These are phyloP conservation scores for Macrocentrus cingulum DNA, from an alignment of 1,140 invertebrate species.

Conservation along the genomic window DNA sequence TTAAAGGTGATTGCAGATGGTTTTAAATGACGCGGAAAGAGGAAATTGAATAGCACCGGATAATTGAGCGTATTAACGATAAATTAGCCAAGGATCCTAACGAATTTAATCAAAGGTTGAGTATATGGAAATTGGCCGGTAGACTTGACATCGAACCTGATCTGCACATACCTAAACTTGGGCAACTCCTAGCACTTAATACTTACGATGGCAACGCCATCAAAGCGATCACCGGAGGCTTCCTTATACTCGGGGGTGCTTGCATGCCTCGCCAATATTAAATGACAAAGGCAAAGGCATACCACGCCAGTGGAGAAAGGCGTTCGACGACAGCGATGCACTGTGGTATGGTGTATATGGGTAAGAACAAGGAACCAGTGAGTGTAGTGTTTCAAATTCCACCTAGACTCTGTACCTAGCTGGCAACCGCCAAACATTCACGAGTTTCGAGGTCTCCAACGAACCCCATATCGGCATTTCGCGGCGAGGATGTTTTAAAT, in stretches of 20 bases:
- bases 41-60: no score
- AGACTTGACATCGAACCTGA: no score
- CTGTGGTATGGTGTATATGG: background rate
- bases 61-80: no score
- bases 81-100: no score
- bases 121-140: background rate
- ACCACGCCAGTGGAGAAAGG: conserved; percentile 39
- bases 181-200: background rate
- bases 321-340: conserved; percentile 1
- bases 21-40: no score
- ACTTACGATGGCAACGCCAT: conserved; percentile 38
- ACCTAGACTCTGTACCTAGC: conserved; percentile 23
- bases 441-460: conserved; percentile 35
- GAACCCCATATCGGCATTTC: conserved; percentile 52
- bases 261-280: conserved; percentile 58
- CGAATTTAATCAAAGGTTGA: no score
- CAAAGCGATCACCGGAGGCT: conserved; percentile 58
- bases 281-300: conserved; percentile 61
- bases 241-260: conserved; percentile 45
- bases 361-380: background rate
- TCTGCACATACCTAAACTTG: no score
- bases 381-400: conserved; percentile 46
- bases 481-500: conserved; percentile 56
- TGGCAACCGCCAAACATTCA: conserved; percentile 48
- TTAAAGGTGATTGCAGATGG: no score